Conservation (phyloP, 2,113 vertebrate species). For the Regulus satrapa region DNA sequence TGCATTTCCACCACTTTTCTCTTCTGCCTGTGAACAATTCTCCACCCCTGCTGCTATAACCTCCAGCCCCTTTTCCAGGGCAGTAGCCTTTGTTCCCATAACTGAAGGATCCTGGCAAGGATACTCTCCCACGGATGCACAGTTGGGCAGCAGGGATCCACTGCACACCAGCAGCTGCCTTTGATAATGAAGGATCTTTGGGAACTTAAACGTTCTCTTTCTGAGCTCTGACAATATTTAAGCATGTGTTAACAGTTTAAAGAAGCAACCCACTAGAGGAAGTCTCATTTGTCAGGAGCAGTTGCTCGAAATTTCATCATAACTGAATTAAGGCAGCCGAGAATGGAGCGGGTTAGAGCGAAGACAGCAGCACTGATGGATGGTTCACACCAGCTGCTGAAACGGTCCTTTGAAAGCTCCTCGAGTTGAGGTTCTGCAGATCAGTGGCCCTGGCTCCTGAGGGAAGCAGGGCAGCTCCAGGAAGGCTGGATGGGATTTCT, state of each 20-base stretch:
- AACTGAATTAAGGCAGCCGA: constrained; percentile 1
- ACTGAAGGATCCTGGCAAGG: background rate
- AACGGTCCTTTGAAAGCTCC: background rate
- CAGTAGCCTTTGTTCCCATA: rapidly evolving
- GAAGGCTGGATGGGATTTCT: background rate
- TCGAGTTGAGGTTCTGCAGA: constrained; percentile 15
- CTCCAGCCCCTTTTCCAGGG: background rate
- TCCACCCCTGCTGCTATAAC: background rate
- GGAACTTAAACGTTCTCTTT: background rate
- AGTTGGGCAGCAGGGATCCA: background rate
- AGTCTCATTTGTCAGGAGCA: constrained; percentile 57
- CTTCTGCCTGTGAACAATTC: background rate
- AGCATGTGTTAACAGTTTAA: constrained; percentile 56
- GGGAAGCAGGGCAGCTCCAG: background rate
- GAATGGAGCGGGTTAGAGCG: background rate
- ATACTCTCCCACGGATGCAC: background rate
- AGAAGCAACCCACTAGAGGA: constrained; percentile 32
- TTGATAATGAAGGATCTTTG: background rate
- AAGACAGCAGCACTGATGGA: constrained; percentile 47
- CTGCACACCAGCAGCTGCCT: constrained; percentile 12
- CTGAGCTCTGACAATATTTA: constrained; percentile 17
- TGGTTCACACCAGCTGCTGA: constrained; percentile 1
- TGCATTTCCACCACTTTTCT: background rate
- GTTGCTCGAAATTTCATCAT: constrained; percentile 44
- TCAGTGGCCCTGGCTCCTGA: background rate